phyloP scores from a whole-genome alignment of 2,113 vertebrate genomes.

The Phrynocephalus versicolor region DNA sequence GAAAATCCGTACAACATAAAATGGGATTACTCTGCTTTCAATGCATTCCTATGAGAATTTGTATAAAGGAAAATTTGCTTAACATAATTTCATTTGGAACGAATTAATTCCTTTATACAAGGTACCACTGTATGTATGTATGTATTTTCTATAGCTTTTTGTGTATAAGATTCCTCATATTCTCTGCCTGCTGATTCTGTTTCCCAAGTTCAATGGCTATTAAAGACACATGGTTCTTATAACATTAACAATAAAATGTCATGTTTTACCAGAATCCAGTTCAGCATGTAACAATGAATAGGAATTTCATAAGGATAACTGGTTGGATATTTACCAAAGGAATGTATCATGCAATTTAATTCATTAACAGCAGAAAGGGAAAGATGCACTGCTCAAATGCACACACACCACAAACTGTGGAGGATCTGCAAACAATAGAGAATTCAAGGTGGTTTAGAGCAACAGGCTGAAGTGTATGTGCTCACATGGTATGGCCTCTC shows the following conservation, averaged over 20 bases:
- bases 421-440: not conserved
- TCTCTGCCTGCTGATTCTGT: not conserved
- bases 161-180: not conserved
- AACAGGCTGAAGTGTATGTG: not conserved
- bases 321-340: not conserved
- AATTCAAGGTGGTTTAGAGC: not conserved
- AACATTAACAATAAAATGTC: not conserved
- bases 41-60: too few species aligned
- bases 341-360: not conserved
- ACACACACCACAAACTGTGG: not conserved
- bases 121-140: too few species aligned
- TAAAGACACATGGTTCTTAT: not conserved
- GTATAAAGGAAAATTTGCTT: too few species aligned
- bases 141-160: not conserved
- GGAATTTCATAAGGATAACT: not conserved
- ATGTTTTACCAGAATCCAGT: not conserved
- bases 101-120: too few species aligned
- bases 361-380: not conserved
- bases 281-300: not conserved
- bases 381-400: not conserved
- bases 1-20: too few species aligned
- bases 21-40: too few species aligned
- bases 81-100: too few species aligned
- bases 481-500: too few species aligned
- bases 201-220: not conserved